Evolutionary conservation across 1,140 invertebrate species (phyloP), one percentile per base, ranked within the genome.

Genomic region (Mercenaria mercenaria): DNA sequence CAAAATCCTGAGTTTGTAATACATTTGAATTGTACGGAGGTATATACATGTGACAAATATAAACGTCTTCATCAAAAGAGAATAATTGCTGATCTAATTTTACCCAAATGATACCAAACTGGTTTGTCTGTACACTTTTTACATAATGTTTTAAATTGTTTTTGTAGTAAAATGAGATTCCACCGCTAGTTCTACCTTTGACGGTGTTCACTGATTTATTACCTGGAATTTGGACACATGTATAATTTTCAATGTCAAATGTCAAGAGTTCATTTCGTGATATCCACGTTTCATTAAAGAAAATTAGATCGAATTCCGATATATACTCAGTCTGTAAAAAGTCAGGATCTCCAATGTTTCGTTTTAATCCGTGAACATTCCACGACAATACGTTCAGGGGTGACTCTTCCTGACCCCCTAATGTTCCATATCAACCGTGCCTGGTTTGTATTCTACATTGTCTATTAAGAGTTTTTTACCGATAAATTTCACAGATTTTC

Each of bases 171-270:
- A n/a, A n/a, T n/a, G n/a, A n/a, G n/a, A n/a, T n/a, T n/a, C n/a
- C n/a, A 64, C 59, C 59, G 26, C 59, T 64, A n/a, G 59, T 64
- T 26, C 69, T 37, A 39, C 69, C 69, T 74, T 37, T 74, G 18
- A 13, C 34, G 34, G 69, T 74, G 34, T 74, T 74, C 6, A 50
- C n/a, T 43, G 74, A 77, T 37, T 77, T 77, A 77, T 77, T 77
- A 47, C 74, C 74, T 34, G 23, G 15, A 4, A 77, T 47, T 47
- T 77, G 74, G 15, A 47, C 39, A 77, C 39, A 43, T 37, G 32
- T 34, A 50, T 77, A 77, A 29, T 50, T 50, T 43, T 77, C 39
- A 77, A 77, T 77, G 43, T 77, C 43, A n/a, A 77, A 77, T n/a
- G 39, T 43, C 23, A 77, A 77, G 34, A 47, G 39, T 34, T 77